Base-by-base conservation (phyloP, 2,113 vertebrate species). In the Istiophorus platypterus region DNA sequence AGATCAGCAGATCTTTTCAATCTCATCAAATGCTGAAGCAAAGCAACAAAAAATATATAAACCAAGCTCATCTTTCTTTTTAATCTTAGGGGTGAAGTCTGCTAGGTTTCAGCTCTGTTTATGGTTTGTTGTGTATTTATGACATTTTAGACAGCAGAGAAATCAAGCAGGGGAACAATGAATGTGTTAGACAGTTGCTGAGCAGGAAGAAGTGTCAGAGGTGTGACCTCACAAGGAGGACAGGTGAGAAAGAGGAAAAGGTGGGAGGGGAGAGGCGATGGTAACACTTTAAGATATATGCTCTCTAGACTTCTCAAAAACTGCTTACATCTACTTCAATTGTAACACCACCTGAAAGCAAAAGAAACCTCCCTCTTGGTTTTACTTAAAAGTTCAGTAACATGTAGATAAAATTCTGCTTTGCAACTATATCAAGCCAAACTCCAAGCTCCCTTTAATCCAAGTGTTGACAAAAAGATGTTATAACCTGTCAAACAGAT, bases 161-260 rank as follows among this genome's bases (percentile, higher is more conserved):
- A 68, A 57, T 78, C 57, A 63, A 69, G 22, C 6, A 42, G 57
- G 15, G 6, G 22, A 71, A 64, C 68, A 79, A 78, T 67, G 42
- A 74, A 59, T 24, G 37, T 72, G 29, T 68, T 49, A 10, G 15
- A 81, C 51, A 80, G 76, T 5, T 45, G n/a, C 3, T 52, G n/a
- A 72, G 37, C 31, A 3, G 27, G 68, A 65, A 75, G 41, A 72
- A 63, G 24, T 31, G n/a, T 72, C 7, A 65, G 62, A 69, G 52
- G 74, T 73, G 67, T 75, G 75, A 76, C 39, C 0, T 1, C 64
- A 70, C 29, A 68, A n/a, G n/a, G 31, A 24, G 31, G 57, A 62
- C 73, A 78, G 70, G 71, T 84, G 75, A 82, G 71, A 84, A 76
- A 74, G 14, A 47, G n/a, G 59, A 57, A 68, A 76, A 76, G 65